These are phyloP conservation scores for Triplophysa yarkandensis DNA, from an alignment of 2,797 vertebrate genomes.

Conservation along the genomic window DNA sequence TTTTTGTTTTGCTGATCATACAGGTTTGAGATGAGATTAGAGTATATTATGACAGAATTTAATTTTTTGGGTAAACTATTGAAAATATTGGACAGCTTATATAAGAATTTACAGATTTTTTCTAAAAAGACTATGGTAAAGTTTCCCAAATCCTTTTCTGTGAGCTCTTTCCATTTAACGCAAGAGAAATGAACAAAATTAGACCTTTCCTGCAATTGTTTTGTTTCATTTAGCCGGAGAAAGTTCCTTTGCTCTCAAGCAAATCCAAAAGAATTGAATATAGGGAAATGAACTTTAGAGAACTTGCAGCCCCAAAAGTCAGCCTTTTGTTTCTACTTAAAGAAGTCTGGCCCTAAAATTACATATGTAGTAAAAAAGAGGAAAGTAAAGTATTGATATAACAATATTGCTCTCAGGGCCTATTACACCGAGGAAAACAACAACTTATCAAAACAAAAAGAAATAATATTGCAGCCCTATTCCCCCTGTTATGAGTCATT, in stretches of 20 bases:
- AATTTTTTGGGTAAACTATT: too few species aligned
- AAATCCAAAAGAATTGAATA: slow-evolving; percentile 42
- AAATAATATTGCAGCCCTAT: slow-evolving; percentile 44
- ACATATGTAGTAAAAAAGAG: slow-evolving; percentile 14
- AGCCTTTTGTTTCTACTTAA: slow-evolving; percentile 23
- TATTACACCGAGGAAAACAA: slow-evolving; percentile 43
- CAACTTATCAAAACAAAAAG: slow-evolving; percentile 43
- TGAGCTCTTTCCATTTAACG: neutral
- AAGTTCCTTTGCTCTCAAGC: slow-evolving; percentile 33
- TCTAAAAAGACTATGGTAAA: neutral
- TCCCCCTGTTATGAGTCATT: slow-evolving; percentile 45
- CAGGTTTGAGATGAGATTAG: too few species aligned
- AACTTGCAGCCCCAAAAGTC: slow-evolving; percentile 27
- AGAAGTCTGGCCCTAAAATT: slow-evolving; percentile 18
- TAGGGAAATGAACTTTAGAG: slow-evolving; percentile 36
- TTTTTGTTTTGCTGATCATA: too few species aligned
- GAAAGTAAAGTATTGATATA: slow-evolving; percentile 22
- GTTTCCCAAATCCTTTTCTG: neutral
- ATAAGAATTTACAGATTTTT: neutral
- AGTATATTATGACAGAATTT: too few species aligned
- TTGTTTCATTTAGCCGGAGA: slow-evolving; percentile 29
- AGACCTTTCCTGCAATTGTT: neutral
- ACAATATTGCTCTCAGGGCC: slow-evolving; percentile 36
- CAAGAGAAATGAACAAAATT: slow-evolving; percentile 21
- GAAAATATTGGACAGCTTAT: too few species aligned